A percentile compares a stretch with the other conserved stretches of the same genome.
Evolutionary conservation across 1,140 invertebrate species (phyloP).

Genomic region (Plectrocnemia conspersa): DNA sequence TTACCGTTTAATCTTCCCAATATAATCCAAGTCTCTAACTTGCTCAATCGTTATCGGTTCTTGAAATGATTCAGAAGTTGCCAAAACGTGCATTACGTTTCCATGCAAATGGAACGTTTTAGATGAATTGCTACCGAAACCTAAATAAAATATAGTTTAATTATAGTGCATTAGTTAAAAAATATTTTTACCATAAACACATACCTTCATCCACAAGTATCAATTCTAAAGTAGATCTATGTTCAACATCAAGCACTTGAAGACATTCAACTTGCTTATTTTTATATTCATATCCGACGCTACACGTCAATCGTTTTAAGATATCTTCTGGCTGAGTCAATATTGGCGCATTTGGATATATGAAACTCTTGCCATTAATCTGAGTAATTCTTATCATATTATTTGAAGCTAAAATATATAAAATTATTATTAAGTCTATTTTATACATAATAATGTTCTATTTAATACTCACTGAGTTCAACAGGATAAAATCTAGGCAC

Average conservation of each 20-base stretch:
- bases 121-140: conserved; percentile 43
- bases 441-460: not conserved
- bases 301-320: conserved; percentile 38
- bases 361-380: conserved; percentile 48
- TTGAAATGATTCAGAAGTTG: conserved; percentile 40
- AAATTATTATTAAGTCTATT: not conserved
- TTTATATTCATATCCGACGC: conserved; percentile 41
- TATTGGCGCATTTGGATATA: conserved; percentile 45
- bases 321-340: conserved; percentile 41
- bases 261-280: conserved; percentile 43
- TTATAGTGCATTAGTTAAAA: not conserved
- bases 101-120: conserved; percentile 52
- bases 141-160: conserved; percentile 36
- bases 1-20: conserved; percentile 44
- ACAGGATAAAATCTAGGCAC: conserved; percentile 47
- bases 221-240: conserved; percentile 42
- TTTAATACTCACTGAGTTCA: conserved; percentile 41
- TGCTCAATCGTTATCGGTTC: conserved; percentile 40
- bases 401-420: not conserved
- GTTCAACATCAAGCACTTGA: conserved; percentile 39
- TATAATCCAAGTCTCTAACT: conserved; percentile 38
- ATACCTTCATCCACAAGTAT: conserved; percentile 49
- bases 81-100: conserved; percentile 42
- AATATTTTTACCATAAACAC: not conserved
- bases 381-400: conserved; percentile 30